Base-by-base conservation (phyloP, 2,888 invertebrate species). In the Orchesellides sinensis region DNA sequence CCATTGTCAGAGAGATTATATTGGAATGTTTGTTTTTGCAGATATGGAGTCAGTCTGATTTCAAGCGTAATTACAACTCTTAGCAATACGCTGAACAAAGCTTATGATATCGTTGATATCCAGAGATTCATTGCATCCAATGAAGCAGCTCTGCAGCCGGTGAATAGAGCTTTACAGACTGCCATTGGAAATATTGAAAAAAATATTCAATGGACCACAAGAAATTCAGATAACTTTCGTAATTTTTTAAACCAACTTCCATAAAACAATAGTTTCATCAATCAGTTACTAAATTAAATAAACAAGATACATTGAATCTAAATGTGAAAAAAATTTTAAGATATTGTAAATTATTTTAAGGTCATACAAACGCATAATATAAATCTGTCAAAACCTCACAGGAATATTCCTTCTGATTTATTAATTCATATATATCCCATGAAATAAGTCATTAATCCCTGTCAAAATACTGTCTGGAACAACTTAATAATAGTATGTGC, bases 121-220 rank as follows among this genome's bases (percentile, higher is more conserved):
- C 27, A 80, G 10, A 56, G 61, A 52, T 85, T 85, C n/a, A 66
- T 85, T 32, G 19, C 21, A 3, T 47, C 45, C 5, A 78, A 84
- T 40, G 14, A 23, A 27, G 72, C n/a, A 2, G 49, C 65, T 17
- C 25, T 85, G 12, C 32, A 17, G 14, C 54, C 73, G 0, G 75
- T 83, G 0, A 54, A 14, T 0, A 65, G 35, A 8, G 47, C 81
- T 17, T 19, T 84, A 21, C 47, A 84, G 4, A 45, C 40, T 21
- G 66, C 81, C 3, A 49, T 45, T 5, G 4, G 2, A 6, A 84
- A 61, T 35, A 83, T 85, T 27, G 49, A 75, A 23, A 80, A 54
- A 12, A 85, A 85, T 59, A 75, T 80, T 4, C 25, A 47, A 47
- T 85, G 85, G 85, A 80, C 72, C 63, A 23, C 29, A 12, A 65